Evolutionary conservation across 1,140 invertebrate genomes (phyloP), one percentile per base, ranked within the genome.

Genomic region (Brachionus calyciflorus): DNA sequence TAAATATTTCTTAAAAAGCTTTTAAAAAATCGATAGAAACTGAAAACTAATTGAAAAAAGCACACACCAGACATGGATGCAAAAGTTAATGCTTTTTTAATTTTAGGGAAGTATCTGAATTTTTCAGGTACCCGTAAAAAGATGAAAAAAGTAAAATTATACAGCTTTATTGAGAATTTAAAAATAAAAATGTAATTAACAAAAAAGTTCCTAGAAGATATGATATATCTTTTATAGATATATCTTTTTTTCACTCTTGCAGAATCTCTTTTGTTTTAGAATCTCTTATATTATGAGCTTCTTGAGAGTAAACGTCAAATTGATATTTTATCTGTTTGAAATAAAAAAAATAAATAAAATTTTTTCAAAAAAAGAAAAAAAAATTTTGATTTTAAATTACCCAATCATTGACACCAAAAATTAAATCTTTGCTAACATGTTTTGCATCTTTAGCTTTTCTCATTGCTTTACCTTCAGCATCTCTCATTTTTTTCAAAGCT

Each of bases 401-500:
- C 77, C 88, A 87, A 79, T 90, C 88, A 7, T 89, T 86, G 84
- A 86, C 88, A 80, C 87, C 88, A 3, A 87, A 79, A 41, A 90
- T 79, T 82, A 95, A 92, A 81, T 89, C 85, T 1, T 90, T 89
- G 30, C 85, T 76, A 41, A 81, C 81, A 49, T 83, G 84, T 79
- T 82, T 81, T 44, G 90, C 87, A 78, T 88, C 90, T 81, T 91
- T 91, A 0, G 90, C 79, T 78, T 87, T 87, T 79, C 89, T 92
- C 0, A 90, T 82, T 77, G 88, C 89, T 78, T 90, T 89, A 81
- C 90, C 92, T 82, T 93, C 90, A 3, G 91, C 84, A 78, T 91
- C 88, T 83, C 90, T 90, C n/a, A 96, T 86, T 3, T 86, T 82
- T 82, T 92, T 90, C 80, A 90, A 89, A 77, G 90, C 91, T 84